Conservation (phyloP, 1,140 invertebrate genomes). For the Leucophenga varia region DNA sequence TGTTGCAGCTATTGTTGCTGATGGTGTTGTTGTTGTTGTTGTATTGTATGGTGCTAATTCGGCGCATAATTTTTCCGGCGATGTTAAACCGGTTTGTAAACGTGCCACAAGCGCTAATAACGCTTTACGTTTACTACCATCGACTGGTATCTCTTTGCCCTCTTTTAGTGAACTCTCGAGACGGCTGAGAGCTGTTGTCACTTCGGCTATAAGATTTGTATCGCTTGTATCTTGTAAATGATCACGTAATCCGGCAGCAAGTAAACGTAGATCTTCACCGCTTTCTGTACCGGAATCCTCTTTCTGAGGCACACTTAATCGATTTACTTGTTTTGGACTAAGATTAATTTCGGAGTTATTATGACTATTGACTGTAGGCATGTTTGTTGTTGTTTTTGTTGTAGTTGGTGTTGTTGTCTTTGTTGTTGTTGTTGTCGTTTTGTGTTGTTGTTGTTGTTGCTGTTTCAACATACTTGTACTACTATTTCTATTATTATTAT, state of each 20-base stretch:
- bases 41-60: conserved; percentile 18
- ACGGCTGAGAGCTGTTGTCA: conserved; percentile 73
- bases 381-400: conserved; percentile 1
- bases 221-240: conserved; percentile 41
- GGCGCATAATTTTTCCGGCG: conserved; percentile 57
- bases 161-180: conserved; percentile 70
- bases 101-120: conserved; percentile 74
- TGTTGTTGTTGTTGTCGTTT: background rate
- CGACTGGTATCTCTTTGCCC: conserved; percentile 58
- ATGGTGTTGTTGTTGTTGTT: background rate
- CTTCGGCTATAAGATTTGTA: conserved; percentile 69
- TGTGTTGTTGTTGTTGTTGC: background rate
- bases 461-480: background rate
- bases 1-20: background rate
- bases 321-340: conserved; percentile 23
- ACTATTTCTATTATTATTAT: background rate
- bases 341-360: conserved; percentile 1
- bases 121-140: conserved; percentile 62
- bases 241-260: conserved; percentile 51
- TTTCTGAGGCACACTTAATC: conserved; percentile 47
- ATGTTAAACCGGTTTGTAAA: conserved; percentile 69
- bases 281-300: conserved; percentile 70
- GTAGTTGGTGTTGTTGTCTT: background rate
- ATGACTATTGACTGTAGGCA: conserved; percentile 16
- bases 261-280: conserved; percentile 62